phyloP scores from a whole-genome alignment of 2,797 vertebrate species.

The Sciurus carolinensis region DNA sequence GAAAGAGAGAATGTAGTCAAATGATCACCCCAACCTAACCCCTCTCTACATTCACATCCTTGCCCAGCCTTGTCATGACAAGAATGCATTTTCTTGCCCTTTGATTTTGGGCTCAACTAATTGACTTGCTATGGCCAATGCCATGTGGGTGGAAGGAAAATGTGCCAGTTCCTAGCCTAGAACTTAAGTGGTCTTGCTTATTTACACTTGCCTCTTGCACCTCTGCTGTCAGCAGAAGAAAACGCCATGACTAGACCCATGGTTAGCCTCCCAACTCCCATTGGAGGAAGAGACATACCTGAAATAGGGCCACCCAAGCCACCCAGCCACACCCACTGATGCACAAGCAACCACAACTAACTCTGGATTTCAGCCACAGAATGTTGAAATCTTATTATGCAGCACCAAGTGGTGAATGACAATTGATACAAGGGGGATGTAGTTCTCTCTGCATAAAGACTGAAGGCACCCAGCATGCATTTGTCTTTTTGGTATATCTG shows the following conservation, averaged over 20 bases:
- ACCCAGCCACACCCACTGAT: background rate
- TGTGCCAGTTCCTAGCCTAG: background rate
- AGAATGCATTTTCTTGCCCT: background rate
- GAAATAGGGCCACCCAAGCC: background rate
- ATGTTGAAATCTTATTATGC: too few relatives aligned
- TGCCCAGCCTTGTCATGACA: background rate
- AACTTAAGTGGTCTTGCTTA: background rate
- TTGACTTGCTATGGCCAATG: background rate
- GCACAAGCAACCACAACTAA: background rate
- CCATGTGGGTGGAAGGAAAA: background rate
- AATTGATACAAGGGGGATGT: accelerated
- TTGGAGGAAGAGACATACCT: background rate
- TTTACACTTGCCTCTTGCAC: background rate
- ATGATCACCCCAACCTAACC: background rate
- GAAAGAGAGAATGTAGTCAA: background rate
- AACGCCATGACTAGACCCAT: background rate
- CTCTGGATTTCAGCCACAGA: background rate
- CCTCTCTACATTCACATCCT: background rate
- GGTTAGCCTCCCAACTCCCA: background rate
- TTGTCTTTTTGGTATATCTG: background rate
- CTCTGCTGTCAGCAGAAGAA: background rate
- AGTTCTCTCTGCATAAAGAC: background rate
- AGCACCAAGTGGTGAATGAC: background rate
- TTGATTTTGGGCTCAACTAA: background rate
- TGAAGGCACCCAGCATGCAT: background rate